A percentile compares a stretch with the other conserved stretches of the same genome.
Evolutionary conservation across 2,797 vertebrate genomes (phyloP).

Genomic region (Arctocebus calabarensis): DNA sequence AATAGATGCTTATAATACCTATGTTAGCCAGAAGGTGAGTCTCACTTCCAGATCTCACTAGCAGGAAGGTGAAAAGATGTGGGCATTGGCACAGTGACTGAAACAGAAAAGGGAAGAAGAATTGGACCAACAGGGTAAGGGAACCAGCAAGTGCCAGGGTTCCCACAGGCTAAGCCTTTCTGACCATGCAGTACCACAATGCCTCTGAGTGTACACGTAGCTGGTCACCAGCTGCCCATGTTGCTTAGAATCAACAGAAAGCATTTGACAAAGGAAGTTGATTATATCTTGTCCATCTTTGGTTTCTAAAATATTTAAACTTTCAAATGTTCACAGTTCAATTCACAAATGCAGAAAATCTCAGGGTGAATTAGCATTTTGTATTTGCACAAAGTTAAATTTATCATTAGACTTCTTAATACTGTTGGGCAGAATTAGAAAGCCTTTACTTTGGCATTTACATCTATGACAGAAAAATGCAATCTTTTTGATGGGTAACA

Average conservation of each 20-base stretch:
- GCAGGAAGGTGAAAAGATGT: not conserved
- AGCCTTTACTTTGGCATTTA: slow-evolving; percentile 68
- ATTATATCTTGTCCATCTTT: not conserved
- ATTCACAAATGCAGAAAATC: slow-evolving; percentile 35
- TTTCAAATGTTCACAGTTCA: slow-evolving; percentile 57
- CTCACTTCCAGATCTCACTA: not conserved
- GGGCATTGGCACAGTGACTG: not conserved
- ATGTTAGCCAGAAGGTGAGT: not conserved
- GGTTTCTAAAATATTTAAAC: slow-evolving; percentile 25
- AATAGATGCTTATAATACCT: not conserved
- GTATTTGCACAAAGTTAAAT: slow-evolving; percentile 72
- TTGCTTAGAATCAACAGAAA: not conserved
- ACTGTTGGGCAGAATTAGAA: slow-evolving; percentile 66
- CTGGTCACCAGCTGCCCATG: not conserved
- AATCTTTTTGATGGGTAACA: slow-evolving; percentile 76
- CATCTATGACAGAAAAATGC: slow-evolving; percentile 75
- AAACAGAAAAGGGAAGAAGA: not conserved
- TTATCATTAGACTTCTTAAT: not conserved
- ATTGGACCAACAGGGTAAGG: not conserved
- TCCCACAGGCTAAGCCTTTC: not conserved
- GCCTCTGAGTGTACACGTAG: not conserved
- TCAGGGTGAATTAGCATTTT: slow-evolving; percentile 53
- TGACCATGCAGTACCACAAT: not conserved
- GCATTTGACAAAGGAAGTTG: not conserved
- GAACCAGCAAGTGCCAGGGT: not conserved